phyloP scores from a whole-genome alignment of 1,140 invertebrate species.

The Solen grandis region DNA sequence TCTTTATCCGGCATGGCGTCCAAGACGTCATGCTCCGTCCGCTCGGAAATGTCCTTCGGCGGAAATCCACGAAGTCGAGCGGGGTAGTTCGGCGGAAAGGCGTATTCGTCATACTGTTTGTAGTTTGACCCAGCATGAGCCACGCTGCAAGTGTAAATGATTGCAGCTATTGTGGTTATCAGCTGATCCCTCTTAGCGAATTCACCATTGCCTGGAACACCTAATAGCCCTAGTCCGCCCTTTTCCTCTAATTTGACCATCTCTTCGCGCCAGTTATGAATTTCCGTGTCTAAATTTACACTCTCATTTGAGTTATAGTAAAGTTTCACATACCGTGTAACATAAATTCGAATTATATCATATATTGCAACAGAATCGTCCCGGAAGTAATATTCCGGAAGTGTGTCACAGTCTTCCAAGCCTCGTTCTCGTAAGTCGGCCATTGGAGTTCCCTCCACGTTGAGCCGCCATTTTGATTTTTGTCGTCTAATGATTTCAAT shows the following conservation, averaged over 20 bases:
- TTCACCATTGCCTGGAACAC: constrained; percentile 69
- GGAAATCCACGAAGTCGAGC: constrained; percentile 71
- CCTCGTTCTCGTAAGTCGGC: constrained; percentile 58
- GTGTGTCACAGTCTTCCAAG: constrained; percentile 61
- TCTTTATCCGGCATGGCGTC: constrained; percentile 37
- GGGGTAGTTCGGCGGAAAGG: constrained; percentile 81
- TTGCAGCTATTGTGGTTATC: constrained; percentile 69
- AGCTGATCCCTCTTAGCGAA: constrained; percentile 72
- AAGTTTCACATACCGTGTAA: neutral
- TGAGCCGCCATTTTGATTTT: constrained; percentile 33
- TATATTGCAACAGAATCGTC: constrained; percentile 78
- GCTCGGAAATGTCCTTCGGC: constrained; percentile 72
- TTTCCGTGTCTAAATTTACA: constrained; percentile 70
- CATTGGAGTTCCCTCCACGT: constrained; percentile 46
- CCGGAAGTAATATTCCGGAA: constrained; percentile 80
- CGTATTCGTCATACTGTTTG: constrained; percentile 76
- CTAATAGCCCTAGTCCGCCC: constrained; percentile 73
- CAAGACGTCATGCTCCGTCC: neutral
- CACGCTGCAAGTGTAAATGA: constrained; percentile 80
- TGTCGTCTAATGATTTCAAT: neutral
- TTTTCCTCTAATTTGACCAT: constrained; percentile 66
- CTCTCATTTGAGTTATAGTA: constrained; percentile 8
- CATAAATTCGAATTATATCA: constrained; percentile 66
- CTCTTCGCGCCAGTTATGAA: constrained; percentile 77
- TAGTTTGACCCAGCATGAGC: constrained; percentile 81